Evolutionary conservation across 2,113 vertebrate genomes (phyloP).

Genomic region (Calidris pygmaea): DNA sequence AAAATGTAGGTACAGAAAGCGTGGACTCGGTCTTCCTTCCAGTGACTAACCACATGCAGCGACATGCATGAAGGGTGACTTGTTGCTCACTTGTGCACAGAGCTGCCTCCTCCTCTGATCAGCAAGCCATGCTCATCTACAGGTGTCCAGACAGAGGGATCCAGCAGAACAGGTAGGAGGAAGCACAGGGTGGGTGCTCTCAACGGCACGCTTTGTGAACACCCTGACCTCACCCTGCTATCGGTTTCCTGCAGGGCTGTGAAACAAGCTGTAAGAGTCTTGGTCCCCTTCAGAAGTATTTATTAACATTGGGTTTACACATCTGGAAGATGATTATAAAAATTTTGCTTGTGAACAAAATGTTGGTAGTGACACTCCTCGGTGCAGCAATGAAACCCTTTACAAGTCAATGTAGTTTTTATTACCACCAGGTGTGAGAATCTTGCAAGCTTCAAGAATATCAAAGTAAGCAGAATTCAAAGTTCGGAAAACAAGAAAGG

Average conservation of each 20-base stretch:
- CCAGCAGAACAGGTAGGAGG: not conserved
- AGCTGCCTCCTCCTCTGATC: not conserved
- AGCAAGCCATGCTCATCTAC: too few species aligned
- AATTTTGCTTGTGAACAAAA: not conserved
- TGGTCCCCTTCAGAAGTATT: not conserved
- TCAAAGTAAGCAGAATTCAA: not conserved
- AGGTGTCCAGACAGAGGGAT: too few species aligned
- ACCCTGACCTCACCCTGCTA: too few species aligned
- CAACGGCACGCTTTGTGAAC: not conserved
- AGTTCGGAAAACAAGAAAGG: not conserved
- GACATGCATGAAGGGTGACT: fast-evolving
- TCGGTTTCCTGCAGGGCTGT: not conserved
- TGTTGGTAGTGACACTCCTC: not conserved
- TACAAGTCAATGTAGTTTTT: too few species aligned
- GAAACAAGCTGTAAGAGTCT: not conserved
- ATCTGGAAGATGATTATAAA: not conserved
- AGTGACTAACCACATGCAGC: fast-evolving
- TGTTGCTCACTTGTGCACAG: too few species aligned
- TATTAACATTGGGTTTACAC: not conserved
- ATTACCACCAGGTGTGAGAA: not conserved
- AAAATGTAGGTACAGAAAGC: not conserved
- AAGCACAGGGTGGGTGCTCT: fast-evolving
- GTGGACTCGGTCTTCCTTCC: fast-evolving
- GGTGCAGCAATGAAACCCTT: not conserved
- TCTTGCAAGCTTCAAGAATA: not conserved